Evolutionary conservation across 2,797 vertebrate species (phyloP), one percentile per base, ranked within the genome.

Genomic region (Sandelia bainsii): DNA sequence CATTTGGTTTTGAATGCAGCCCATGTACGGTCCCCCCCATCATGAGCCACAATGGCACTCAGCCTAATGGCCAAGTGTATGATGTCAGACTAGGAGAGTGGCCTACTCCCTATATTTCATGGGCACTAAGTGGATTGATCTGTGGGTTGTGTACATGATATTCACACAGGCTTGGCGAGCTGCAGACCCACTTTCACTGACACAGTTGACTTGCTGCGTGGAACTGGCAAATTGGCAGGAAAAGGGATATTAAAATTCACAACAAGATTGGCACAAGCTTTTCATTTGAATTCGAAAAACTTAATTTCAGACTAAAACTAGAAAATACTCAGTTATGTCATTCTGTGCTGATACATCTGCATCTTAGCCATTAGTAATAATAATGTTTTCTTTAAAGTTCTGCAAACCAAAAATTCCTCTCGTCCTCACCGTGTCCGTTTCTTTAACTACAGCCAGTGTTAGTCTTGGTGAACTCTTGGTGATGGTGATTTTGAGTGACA

Each of bases 91-190:
- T 93, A 58, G 73, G 83, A 77, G 87, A 92, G 88, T 79, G 83
- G 84, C 78, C 83, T 67, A 80, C 82, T 91, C 89, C 84, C 87
- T 82, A 81, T 89, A 91, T 92, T 92, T 90, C 87, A 91, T 80
- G 66, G 87, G 51, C 90, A 75, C 89, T 92, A 91, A 93, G 92
- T 92, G 90, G 87, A 93, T 93, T 92, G 93, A 92, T 92, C 90
- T 82, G 89, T 79, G 88, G 85, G 82, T 73, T 85, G 79, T 79
- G 83, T 77, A 73, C 86, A 89, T 89, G 79, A 76, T 87, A 81
- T 83, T 82, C 81, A 74, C 86, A 78, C 83, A 86, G 71, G 69
- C 74, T 68, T 29, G 65, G 77, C 53, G 12, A 61, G 65, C 66
- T 53, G 83, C 46, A 72, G 69, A 61, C 45, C 56, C 58, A 66